A percentile compares a stretch with the other conserved stretches of the same genome.
Evolutionary conservation across 2,888 invertebrate genomes (phyloP).

Genomic region (Apamea monoglypha): DNA sequence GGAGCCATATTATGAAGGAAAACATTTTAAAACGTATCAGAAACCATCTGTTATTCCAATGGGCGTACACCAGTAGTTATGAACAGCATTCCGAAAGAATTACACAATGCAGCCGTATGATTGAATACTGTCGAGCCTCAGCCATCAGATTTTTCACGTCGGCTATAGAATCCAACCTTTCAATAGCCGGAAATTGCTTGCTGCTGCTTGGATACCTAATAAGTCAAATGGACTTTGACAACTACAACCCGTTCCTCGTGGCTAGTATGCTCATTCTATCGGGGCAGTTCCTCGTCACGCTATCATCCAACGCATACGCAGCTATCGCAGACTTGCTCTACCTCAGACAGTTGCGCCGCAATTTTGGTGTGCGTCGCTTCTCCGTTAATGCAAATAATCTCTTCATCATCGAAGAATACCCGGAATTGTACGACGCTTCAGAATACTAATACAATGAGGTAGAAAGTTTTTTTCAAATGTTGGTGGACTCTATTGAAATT

Average conservation of each 20-base stretch:
- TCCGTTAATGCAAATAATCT: slow-evolving; percentile 73
- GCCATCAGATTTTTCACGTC: slow-evolving; percentile 62
- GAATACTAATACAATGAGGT: slow-evolving; percentile 25
- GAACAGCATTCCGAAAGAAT: slow-evolving; percentile 65
- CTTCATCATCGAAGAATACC: slow-evolving; percentile 73
- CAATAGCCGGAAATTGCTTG: slow-evolving; percentile 69
- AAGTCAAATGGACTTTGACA: slow-evolving; percentile 64
- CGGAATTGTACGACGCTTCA: slow-evolving; percentile 60
- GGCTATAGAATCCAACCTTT: slow-evolving; percentile 68
- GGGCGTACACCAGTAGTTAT: slow-evolving; percentile 46
- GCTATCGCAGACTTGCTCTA: slow-evolving; percentile 65
- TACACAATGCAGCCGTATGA: slow-evolving; percentile 47
- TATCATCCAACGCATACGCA: slow-evolving; percentile 67
- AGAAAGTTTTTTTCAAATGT: slow-evolving; percentile 67
- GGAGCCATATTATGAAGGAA: slow-evolving; percentile 20
- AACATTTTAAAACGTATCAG: not conserved
- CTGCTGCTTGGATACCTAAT: slow-evolving; percentile 70
- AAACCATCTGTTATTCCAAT: slow-evolving; percentile 32
- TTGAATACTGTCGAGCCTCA: slow-evolving; percentile 51
- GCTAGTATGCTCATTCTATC: slow-evolving; percentile 69
- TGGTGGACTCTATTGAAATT: slow-evolving; percentile 62
- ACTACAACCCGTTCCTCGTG: slow-evolving; percentile 49
- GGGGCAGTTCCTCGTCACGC: slow-evolving; percentile 68
- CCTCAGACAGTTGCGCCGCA: slow-evolving; percentile 54
- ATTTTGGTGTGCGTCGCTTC: slow-evolving; percentile 67